Percentiles rank a stretch among this genome's conserved stretches.
Evolutionary conservation across 2,888 invertebrate species (phyloP).

Genomic region (Drosophila mercatorum): DNA sequence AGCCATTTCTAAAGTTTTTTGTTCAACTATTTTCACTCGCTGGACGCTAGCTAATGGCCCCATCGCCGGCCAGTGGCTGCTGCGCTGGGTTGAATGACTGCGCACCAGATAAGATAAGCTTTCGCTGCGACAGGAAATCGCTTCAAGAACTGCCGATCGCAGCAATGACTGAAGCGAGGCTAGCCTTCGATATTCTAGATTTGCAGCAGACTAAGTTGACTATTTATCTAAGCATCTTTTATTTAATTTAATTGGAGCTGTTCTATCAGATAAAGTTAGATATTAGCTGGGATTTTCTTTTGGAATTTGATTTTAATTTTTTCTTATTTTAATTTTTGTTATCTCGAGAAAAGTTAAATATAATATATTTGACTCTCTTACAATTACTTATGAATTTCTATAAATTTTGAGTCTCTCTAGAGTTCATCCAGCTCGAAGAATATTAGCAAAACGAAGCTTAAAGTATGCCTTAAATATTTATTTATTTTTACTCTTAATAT

Average conservation of each 20-base stretch:
- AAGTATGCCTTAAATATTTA: too few relatives aligned
- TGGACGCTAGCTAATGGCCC: constrained; percentile 23
- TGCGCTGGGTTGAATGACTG: constrained; percentile 47
- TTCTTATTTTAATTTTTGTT: background rate
- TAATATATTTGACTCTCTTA: too few relatives aligned
- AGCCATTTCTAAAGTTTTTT: constrained; percentile 30
- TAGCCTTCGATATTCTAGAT: background rate
- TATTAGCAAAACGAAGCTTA: background rate
- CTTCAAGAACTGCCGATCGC: background rate
- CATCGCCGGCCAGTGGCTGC: constrained; percentile 22
- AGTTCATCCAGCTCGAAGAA: background rate
- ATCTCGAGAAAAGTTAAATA: too few relatives aligned
- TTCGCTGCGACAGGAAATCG: constrained; percentile 31
- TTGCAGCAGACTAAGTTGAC: background rate
- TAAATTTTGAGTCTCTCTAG: background rate
- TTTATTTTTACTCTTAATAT: too few relatives aligned
- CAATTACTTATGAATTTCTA: too few relatives aligned
- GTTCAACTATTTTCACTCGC: constrained; percentile 34
- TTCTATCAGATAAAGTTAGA: too few relatives aligned
- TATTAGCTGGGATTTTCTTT: background rate
- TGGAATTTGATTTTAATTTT: background rate
- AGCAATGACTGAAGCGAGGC: background rate
- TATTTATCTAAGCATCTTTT: background rate
- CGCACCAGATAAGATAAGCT: constrained; percentile 26
- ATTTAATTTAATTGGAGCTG: background rate